Evolutionary conservation across 1,140 invertebrate species (phyloP).

Genomic region (Rhagoletis zephyria): DNA sequence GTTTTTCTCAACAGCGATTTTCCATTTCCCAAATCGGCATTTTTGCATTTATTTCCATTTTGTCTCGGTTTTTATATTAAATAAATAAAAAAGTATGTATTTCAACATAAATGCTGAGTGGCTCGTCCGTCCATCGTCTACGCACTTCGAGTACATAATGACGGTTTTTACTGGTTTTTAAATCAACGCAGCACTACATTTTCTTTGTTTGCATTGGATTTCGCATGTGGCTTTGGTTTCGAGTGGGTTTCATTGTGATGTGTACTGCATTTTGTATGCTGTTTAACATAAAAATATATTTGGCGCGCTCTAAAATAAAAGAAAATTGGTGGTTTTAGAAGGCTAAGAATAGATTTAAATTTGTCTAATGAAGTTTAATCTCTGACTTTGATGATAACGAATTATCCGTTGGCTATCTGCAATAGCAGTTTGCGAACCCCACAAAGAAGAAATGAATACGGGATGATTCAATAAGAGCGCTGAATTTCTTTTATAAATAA

Average conservation of each 20-base stretch:
- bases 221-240: background rate
- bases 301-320: background rate
- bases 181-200: background rate
- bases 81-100: background rate
- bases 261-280: background rate
- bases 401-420: too few species aligned
- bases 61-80: constrained; percentile 20
- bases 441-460: too few species aligned
- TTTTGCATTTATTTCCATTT: constrained; percentile 20
- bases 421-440: too few species aligned
- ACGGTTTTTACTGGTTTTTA: constrained; percentile 5
- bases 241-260: background rate
- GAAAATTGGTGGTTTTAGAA: too few species aligned
- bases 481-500: too few species aligned
- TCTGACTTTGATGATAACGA: too few species aligned
- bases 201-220: background rate
- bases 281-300: background rate
- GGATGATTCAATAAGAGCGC: too few species aligned
- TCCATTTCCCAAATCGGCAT: constrained; percentile 16
- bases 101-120: background rate
- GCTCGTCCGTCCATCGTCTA: background rate
- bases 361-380: too few species aligned
- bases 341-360: too few species aligned
- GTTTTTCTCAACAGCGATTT: background rate
- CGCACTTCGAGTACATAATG: background rate